A percentile compares a stretch with the other conserved stretches of the same genome.
phyloP scores from a whole-genome alignment of 2,797 vertebrate species.

The Eremophila alpestris region DNA sequence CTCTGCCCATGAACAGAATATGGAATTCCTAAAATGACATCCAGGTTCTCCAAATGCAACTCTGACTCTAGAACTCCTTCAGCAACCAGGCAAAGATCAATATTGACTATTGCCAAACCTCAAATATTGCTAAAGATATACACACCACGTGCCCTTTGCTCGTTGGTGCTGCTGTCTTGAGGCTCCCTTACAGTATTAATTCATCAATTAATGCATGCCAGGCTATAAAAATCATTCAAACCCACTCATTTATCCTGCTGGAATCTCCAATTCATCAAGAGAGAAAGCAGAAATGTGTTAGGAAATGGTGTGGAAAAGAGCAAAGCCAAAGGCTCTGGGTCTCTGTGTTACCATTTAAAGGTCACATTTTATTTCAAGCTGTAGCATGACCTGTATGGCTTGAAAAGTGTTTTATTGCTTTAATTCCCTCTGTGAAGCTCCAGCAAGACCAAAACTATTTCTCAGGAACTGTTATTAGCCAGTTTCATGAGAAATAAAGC shows the following conservation, averaged over 20 bases:
- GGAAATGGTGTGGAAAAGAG: not conserved
- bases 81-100: not conserved
- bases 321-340: not conserved
- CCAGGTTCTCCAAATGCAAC: not conserved
- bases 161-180: not conserved
- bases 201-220: not conserved
- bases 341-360: not conserved
- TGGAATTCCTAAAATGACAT: not conserved
- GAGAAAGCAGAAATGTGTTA: not conserved
- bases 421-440: not conserved
- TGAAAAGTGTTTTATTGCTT: not conserved
- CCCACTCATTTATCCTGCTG: not conserved
- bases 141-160: not conserved
- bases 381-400: not conserved
- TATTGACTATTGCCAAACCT: constrained; percentile 24
- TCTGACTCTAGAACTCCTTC: not conserved
- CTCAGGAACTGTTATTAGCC: not conserved
- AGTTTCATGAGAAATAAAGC: not conserved
- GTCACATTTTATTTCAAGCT: not conserved
- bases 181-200: not conserved
- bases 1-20: not conserved
- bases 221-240: not conserved
- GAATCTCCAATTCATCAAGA: not conserved
- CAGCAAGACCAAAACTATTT: not conserved
- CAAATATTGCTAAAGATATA: not conserved